Evolutionary conservation across 2,113 vertebrate genomes (phyloP), one percentile per base, ranked within the genome.

Genomic region (Amazona vittata): DNA sequence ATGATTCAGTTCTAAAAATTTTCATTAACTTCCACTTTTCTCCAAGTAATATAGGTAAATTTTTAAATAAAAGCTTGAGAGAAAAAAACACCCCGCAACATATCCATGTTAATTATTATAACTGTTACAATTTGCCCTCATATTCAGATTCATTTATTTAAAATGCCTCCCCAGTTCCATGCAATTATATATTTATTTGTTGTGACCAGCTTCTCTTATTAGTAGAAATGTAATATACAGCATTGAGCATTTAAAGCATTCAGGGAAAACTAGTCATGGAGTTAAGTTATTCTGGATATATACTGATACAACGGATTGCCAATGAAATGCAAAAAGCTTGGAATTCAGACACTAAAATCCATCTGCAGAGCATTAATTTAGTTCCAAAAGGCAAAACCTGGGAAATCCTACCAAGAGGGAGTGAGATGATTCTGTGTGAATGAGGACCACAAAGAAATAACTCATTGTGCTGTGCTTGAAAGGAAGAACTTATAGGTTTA

Each of bases 351-450:
- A 88, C n/a, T 75, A 60, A 88, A 91, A 93, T 94, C 46, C 90
- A 86, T 91, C 79, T 95, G 92, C 50, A 89, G 46, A 83, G 20
- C 68, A 89, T 86, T 96, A 89, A 81, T 96, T 89, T 90, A 26
- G 47, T 52, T 90, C 55, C 60, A 77, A 60, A 90, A 70, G 79
- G 64, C 14, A 17, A 81, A 86, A 93, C 68, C 60, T 81, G 55
- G 67, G 59, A 92, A 93, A 81, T 94, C 64, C 71, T 93, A 92
- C 79, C 46, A 86, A 80, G 41, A 86, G 15, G 59, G 53, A 86
- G 31, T 89, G 76, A 70, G 37, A 90, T 63, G 86, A 63, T 74
- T 93, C 68, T 62, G 14, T 47, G 20, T 68, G 85, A 88, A 77
- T 67, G 12, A 79, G 44, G 47, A 74, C 74, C 59, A 52, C 84